Base-by-base conservation (phyloP, 1,140 invertebrate genomes). In the Thereuonema tuberculata region DNA sequence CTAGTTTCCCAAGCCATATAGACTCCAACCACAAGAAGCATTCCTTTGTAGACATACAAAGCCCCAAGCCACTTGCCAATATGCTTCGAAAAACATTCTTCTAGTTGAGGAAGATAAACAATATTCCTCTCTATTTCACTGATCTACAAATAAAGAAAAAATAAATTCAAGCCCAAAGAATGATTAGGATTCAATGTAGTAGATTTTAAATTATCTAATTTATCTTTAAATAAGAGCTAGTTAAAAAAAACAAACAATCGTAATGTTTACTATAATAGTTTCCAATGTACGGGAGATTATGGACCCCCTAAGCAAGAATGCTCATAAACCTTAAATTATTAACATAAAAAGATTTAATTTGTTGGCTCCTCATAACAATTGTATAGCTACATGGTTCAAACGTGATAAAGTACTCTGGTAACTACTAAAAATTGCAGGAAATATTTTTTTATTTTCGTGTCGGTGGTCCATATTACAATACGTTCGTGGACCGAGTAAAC, bases 1-100 rank as follows among this genome's bases (percentile, higher is more conserved):
- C 80, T 82, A 15, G 94, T 98, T 77, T 98, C 93, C 94, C 94
- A 98, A 0, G 94, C 94, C 82, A 98, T 87, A 74, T 96, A 98
- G 48, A 93, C 89, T 0, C 89, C 90, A 61, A 93, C 89, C 15
- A 91, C 79, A 0, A 94, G 76, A 12, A 93, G 74, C 1, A 93
- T 75, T 0, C 87, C 89, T 75, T 95, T 93, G 76, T 93, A 93
- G 27, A 83, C 84, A 71, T 93, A 93, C 14, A 94, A 78, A 0
- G 83, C 85, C 31, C 86, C 84, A 20, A 92, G 75, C 90, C 90
- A 94, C 27, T 86, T 86, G 52, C 84, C 84, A 3, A 86, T 89
- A 68, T 92, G 86, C 61, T 86, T 80, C 1, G 88, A 93, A 65
- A 82, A 79, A 71, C 90, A 95, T 15, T 89, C 83, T 73, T 90